A percentile compares a stretch with the other conserved stretches of the same genome.
phyloP scores from a whole-genome alignment of 37 sponge, comb jelly and placozoan species.

The Chondrosia reniformis region DNA sequence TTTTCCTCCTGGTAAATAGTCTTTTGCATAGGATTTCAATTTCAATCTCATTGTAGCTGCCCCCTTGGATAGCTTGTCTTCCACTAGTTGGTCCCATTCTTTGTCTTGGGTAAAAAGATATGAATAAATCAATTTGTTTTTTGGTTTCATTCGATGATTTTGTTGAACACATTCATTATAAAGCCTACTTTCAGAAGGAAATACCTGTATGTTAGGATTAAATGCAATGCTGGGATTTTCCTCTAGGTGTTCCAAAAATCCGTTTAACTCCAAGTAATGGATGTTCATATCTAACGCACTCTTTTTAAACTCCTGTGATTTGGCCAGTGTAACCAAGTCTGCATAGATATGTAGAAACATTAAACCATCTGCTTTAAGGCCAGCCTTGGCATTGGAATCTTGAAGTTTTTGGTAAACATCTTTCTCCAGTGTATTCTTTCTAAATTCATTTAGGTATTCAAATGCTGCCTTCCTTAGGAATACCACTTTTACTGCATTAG shows the following conservation, averaged over 20 bases:
- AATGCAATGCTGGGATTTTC: constrained; percentile 5
- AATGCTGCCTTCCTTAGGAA: constrained; percentile 32
- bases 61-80: constrained; percentile 15
- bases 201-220: constrained; percentile 10
- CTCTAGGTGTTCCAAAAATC: constrained; percentile 32
- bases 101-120: constrained; percentile 8
- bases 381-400: not conserved
- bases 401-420: constrained; percentile 27
- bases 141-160: constrained; percentile 20
- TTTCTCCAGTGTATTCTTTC: constrained; percentile 23
- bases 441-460: constrained; percentile 28
- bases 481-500: constrained; percentile 33
- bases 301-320: constrained; percentile 31
- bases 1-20: constrained; percentile 43
- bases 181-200: constrained; percentile 30
- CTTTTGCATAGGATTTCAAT: constrained; percentile 36
- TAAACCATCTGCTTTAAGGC: constrained; percentile 26
- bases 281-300: constrained; percentile 29
- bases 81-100: not conserved
- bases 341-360: constrained; percentile 45
- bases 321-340: constrained; percentile 34
- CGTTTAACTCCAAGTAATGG: constrained; percentile 31
- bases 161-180: constrained; percentile 9
- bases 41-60: constrained; percentile 37
- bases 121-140: not conserved